Conservation (phyloP, 2,888 invertebrate species). For the Cryptocheilus praepositus region DNA sequence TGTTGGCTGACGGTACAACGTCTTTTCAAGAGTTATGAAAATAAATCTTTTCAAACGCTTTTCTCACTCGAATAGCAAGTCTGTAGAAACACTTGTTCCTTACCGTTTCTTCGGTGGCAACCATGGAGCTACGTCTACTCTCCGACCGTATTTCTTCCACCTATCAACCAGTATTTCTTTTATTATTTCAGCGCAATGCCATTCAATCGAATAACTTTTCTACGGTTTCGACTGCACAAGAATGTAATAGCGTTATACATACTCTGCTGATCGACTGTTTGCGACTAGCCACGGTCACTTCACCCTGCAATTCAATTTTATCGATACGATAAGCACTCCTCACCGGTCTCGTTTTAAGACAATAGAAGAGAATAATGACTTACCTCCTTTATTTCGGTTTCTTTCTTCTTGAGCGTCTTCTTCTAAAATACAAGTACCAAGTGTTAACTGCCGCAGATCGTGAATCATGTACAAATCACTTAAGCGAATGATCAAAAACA, state of each 20-base stretch:
- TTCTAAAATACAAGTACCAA: conserved; percentile 32
- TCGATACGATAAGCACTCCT: neutral
- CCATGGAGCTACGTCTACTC: conserved; percentile 70
- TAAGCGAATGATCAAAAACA: neutral
- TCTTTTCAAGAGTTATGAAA: too few species aligned
- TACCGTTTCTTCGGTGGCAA: conserved; percentile 64
- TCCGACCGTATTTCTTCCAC: conserved; percentile 69
- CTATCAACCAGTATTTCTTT: conserved; percentile 46
- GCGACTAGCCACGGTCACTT: conserved; percentile 61
- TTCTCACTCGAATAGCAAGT: too few species aligned
- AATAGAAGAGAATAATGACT: neutral
- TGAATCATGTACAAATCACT: too few species aligned
- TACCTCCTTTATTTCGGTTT: conserved; percentile 62
- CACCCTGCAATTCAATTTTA: conserved; percentile 50
- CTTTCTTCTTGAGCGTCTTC: conserved; percentile 63
- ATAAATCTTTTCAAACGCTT: too few species aligned
- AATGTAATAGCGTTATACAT: conserved; percentile 18
- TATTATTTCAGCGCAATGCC: neutral
- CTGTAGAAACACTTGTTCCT: too few species aligned
- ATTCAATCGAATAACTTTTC: too few species aligned
- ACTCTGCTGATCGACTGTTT: conserved; percentile 68
- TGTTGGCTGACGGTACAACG: too few species aligned
- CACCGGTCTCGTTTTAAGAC: neutral
- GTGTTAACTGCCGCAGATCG: too few species aligned
- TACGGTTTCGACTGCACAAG: neutral